Base-by-base conservation (phyloP, 2,888 invertebrate species). In the Lordiphosa fenestrarum region DNA sequence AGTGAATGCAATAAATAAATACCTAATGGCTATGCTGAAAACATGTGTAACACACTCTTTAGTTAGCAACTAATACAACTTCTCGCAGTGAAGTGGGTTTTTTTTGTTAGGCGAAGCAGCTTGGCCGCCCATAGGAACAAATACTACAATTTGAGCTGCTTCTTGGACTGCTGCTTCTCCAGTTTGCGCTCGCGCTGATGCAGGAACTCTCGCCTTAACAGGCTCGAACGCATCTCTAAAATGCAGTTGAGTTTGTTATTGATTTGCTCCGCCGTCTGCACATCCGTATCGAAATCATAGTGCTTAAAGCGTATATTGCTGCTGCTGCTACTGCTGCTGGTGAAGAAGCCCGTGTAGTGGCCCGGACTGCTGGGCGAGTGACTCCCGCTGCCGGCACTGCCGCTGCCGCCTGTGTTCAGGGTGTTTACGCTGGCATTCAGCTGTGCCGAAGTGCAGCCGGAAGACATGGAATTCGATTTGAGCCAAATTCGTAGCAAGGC, bases 161-260 rank as follows among this genome's bases (percentile, higher is more conserved):
- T 87, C 55, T 88, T 88, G 3, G 77, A 72, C 57, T 77, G 81
- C 39, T 67, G 80, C 36, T 87, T 87, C 59, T 86, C 88, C 66
- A 72, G 68, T 63, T 89, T 89, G 23, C 88, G 87, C 83, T 95
- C 95, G 86, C 93, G 93, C 48, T 93, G 91, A 41, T 94, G 93
- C 71, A 96, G 91, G 89, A 96, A 98, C 86, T 96, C 96, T 71
- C 95, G 94, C 44, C 96, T 91, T 64, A 94, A 94, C 4, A 93
- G 92, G 87, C 95, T 96, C 50, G 94, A 94, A 68, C 94, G 91
- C 75, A 97, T 91, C 84, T 96, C 95, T 61, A 98, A 89, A 66
- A 97, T 97, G 60, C 95, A 93, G 89, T 95, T 95, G 9, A 98
- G 92, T 90, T 97, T 97, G 68, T 94, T 93, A 0, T 96, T 94